Evolutionary conservation across 2,113 vertebrate species (phyloP), one percentile per base, ranked within the genome.

Genomic region (Nanorana parkeri): DNA sequence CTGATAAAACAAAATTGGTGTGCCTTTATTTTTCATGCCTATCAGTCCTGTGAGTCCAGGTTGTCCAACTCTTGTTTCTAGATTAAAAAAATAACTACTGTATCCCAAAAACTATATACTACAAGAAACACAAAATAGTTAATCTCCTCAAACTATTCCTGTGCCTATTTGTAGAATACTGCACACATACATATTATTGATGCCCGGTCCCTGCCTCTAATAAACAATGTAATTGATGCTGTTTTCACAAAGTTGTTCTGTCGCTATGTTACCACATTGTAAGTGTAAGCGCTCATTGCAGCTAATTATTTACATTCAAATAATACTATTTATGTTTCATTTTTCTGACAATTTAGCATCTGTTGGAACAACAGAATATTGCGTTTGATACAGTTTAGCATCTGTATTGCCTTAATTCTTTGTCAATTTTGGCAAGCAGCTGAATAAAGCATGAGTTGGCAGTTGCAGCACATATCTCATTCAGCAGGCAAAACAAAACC

Each of bases 341-440:
- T 71, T 69, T 80, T 71, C n/a, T 51, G 19, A 24, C 78, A 80
- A 28, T 61, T 71, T 71, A 80, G 54, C 78, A 71, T 61, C 78
- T 80, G 78, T 52, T 61, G 66, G 55, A 60, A 80, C 17, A 68
- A 58, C n/a, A 80, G 19, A 63, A 71, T 71, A 26, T 71, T 58
- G n/a, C 17, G 55, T 51, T 63, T 61, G 10, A 63, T 51, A 71
- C 56, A 61, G 66, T 71, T 80, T 71, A 41, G 78, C 78, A 80
- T 80, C 55, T 80, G 78, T 4, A 69, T 71, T 61, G 68, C 26
- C 28, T 69, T 26, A 16, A 80, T 80, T 36, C 71, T 63, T 41
- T 60, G 21, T 80, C 51, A 13, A 3, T 80, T 71, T 58, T 71
- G 55, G 32, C 66, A 51, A 71, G 3, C 20, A n/a, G 20, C 23